A percentile compares a stretch with the other conserved stretches of the same genome.
These are phyloP conservation scores for Spicauda simplicius DNA, from an alignment of 2,888 invertebrate genomes.

Conservation along the genomic window DNA sequence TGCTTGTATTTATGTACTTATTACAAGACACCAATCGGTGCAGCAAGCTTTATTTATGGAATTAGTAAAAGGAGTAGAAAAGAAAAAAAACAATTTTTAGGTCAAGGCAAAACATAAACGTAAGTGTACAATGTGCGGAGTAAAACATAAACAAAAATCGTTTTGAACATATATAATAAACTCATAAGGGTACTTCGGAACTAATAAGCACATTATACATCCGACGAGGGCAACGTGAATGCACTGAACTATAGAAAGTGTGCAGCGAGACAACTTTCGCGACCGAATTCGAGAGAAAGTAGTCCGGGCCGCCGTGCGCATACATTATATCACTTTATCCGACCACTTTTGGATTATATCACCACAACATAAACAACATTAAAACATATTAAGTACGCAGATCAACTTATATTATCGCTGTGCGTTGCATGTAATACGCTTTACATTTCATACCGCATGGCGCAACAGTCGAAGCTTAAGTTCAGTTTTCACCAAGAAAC, in stretches of 20 bases:
- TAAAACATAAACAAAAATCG: too few relatives aligned
- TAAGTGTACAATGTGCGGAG: too few relatives aligned
- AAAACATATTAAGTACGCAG: conserved; percentile 30
- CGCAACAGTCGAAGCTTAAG: background rate
- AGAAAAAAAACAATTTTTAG: too few relatives aligned
- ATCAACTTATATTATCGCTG: background rate
- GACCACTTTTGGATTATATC: conserved; percentile 73
- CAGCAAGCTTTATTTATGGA: too few relatives aligned
- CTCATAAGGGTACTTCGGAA: too few relatives aligned
- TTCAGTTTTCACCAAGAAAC: background rate
- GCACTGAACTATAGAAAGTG: conserved; percentile 79
- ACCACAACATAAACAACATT: conserved; percentile 48
- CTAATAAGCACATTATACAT: conserved; percentile 33
- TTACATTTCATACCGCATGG: background rate
- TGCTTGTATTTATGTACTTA: too few relatives aligned
- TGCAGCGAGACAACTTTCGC: conserved; percentile 81
- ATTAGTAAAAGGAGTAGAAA: too few relatives aligned
- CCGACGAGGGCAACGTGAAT: conserved; percentile 51
- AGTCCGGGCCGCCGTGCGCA: conserved; percentile 73
- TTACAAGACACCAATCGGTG: too few relatives aligned
- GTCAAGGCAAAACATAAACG: too few relatives aligned
- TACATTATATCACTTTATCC: conserved; percentile 81
- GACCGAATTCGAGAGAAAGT: conserved; percentile 84
- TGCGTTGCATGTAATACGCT: background rate
- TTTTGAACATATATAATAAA: too few relatives aligned